Evolutionary conservation across 2,113 vertebrate species (phyloP).

Genomic region (Carassius auratus): DNA sequence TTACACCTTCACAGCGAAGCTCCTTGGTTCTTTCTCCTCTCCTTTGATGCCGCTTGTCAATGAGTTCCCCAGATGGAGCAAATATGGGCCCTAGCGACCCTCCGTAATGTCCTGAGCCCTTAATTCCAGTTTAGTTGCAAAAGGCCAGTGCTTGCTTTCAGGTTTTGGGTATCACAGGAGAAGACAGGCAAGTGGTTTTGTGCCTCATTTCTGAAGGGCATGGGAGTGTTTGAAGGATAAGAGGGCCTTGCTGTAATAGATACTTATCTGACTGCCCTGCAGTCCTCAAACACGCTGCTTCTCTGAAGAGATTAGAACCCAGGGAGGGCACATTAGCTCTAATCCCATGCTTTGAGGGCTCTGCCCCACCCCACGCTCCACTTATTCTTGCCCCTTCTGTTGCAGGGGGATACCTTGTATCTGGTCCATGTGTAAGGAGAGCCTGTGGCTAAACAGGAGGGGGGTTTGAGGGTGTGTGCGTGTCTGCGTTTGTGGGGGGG

Average conservation of each 20-base stretch:
- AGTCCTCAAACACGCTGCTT: conserved; percentile 82
- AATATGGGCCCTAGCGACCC: conserved; percentile 77
- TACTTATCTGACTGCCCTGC: conserved; percentile 83
- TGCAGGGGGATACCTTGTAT: conserved; percentile 60
- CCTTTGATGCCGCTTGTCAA: conserved; percentile 73
- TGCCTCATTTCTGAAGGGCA: conserved; percentile 74
- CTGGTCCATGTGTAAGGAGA: conserved; percentile 71
- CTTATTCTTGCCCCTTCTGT: conserved; percentile 78
- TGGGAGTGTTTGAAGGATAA: conserved; percentile 71
- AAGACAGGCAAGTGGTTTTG: conserved; percentile 75
- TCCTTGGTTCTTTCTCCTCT: conserved; percentile 41
- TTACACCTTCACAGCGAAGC: conserved; percentile 28
- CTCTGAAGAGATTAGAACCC: conserved; percentile 85
- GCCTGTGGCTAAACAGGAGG: conserved; percentile 73
- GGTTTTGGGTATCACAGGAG: conserved; percentile 75
- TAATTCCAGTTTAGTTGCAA: conserved; percentile 83
- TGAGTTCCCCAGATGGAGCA: conserved; percentile 79
- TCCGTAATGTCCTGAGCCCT: conserved; percentile 75
- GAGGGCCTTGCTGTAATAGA: conserved; percentile 84
- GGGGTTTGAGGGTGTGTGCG: conserved; percentile 60
- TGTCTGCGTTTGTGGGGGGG: conserved; percentile 57
- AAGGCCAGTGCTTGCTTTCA: conserved; percentile 78
- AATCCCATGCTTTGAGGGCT: conserved; percentile 83
- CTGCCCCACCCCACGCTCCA: conserved; percentile 67
- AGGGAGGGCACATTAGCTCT: conserved; percentile 86